Percentiles rank a stretch among this genome's conserved stretches.
These are phyloP conservation scores for Chymomyza fuscimana DNA, from an alignment of 2,888 invertebrate species.

Conservation along the genomic window DNA sequence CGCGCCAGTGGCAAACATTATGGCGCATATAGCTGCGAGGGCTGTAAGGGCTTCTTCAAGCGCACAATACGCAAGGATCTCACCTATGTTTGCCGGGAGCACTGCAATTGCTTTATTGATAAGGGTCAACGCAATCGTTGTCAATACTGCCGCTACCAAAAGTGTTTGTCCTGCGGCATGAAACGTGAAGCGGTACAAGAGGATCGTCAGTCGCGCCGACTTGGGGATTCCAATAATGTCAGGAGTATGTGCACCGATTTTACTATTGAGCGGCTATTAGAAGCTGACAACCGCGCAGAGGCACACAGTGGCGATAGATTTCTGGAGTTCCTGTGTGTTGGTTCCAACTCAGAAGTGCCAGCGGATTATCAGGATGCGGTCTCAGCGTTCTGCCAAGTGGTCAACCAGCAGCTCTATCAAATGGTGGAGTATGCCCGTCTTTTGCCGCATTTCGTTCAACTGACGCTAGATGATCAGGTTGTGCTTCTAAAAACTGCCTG, in stretches of 20 bases:
- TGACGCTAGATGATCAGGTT: conserved; percentile 95
- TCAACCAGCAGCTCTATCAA: conserved; percentile 95
- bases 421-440: conserved; percentile 98
- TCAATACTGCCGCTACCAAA: conserved; percentile 98
- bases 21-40: conserved; percentile 99
- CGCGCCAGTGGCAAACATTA: conserved; percentile 98
- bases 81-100: conserved; percentile 97
- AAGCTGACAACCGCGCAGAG: conserved; percentile 88
- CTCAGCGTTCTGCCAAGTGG: conserved; percentile 87
- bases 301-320: conserved; percentile 77
- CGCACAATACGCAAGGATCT: conserved; percentile 98
- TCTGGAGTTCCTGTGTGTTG: conserved; percentile 81
- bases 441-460: conserved; percentile 96
- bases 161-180: conserved; percentile 98
- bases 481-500: conserved; percentile 93
- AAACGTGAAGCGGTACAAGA: conserved; percentile 98
- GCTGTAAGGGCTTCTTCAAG: conserved; percentile 99
- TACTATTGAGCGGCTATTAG: conserved; percentile 94
- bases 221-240: not conserved
- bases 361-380: conserved; percentile 82
- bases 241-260: conserved; percentile 81
- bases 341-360: conserved; percentile 82
- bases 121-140: conserved; percentile 98
- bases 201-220: conserved; percentile 85
- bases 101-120: conserved; percentile 96